Conservation (phyloP, 2,113 vertebrate genomes). For the Mirounga angustirostris region DNA sequence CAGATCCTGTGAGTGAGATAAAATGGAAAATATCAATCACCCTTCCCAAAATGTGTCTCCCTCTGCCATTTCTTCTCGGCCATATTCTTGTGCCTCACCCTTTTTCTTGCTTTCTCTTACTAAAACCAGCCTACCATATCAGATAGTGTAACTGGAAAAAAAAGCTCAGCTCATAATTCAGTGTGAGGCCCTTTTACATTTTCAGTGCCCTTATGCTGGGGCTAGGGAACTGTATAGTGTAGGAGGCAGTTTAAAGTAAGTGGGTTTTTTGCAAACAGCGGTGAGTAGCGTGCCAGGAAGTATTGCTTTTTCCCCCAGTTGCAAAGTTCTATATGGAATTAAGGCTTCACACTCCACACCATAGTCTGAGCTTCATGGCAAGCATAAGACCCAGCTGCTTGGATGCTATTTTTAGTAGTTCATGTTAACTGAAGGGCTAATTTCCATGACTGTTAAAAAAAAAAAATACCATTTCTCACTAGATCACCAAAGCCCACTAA, state of each 20-base stretch:
- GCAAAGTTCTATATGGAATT: slow-evolving; percentile 65
- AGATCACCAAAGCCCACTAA: slow-evolving; percentile 64
- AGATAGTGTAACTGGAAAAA: slow-evolving; percentile 43
- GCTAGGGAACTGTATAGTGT: slow-evolving; percentile 1
- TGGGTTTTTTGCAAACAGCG: slow-evolving; percentile 47
- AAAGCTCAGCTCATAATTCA: slow-evolving; percentile 43
- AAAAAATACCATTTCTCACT: slow-evolving; percentile 49
- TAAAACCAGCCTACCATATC: slow-evolving; percentile 54
- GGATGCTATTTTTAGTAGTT: slow-evolving; percentile 69
- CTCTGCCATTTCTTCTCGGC: slow-evolving; percentile 57
- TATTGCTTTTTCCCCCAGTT: slow-evolving; percentile 56
- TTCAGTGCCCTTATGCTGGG: slow-evolving; percentile 54
- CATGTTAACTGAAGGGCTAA: slow-evolving; percentile 70
- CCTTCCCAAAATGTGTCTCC: slow-evolving; percentile 6
- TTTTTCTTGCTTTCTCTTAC: slow-evolving; percentile 58
- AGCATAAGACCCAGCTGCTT: slow-evolving; percentile 67
- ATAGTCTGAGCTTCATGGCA: slow-evolving; percentile 63
- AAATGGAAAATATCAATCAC: slow-evolving; percentile 58
- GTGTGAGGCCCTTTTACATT: slow-evolving; percentile 55
- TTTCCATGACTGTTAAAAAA: slow-evolving; percentile 66
- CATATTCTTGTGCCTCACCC: slow-evolving; percentile 38
- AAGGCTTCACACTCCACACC: slow-evolving; percentile 64
- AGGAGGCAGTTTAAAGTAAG: slow-evolving; percentile 62
- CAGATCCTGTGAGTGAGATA: slow-evolving; percentile 56
- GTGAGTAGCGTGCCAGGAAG: slow-evolving; percentile 56